These are phyloP conservation scores for Sebastes hopkinsi DNA, from an alignment of 2,797 vertebrate genomes.

Conservation along the genomic window DNA sequence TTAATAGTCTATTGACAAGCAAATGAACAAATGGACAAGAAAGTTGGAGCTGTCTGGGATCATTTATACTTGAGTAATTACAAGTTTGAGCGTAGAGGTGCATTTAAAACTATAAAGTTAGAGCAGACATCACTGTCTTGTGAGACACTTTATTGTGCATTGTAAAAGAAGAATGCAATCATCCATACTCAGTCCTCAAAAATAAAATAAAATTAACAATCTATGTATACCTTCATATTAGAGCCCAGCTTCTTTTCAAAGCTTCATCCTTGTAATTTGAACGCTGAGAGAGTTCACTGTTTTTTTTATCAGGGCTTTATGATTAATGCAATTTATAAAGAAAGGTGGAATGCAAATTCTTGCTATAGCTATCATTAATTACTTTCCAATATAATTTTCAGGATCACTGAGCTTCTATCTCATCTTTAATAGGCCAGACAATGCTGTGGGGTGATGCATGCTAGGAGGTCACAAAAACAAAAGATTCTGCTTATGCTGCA, in stretches of 20 bases:
- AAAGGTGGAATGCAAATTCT: background rate
- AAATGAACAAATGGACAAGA: slow-evolving; percentile 22
- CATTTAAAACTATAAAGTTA: background rate
- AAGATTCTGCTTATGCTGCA: slow-evolving; percentile 52
- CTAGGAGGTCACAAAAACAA: slow-evolving; percentile 66
- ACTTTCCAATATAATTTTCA: slow-evolving; percentile 49
- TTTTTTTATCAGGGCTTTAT: background rate
- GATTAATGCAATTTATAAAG: slow-evolving; percentile 12
- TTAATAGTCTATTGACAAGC: slow-evolving; percentile 31
- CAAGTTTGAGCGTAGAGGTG: background rate
- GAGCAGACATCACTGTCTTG: background rate
- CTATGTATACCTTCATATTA: background rate
- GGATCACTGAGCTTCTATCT: slow-evolving; percentile 52
- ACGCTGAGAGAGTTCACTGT: background rate
- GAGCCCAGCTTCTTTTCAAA: background rate
- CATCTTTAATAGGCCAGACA: slow-evolving; percentile 62
- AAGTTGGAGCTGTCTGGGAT: slow-evolving; percentile 9
- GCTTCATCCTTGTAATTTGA: background rate
- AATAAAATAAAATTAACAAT: background rate
- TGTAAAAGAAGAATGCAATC: background rate
- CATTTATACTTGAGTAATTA: slow-evolving; percentile 29
- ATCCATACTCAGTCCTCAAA: background rate
- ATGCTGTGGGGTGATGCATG: slow-evolving; percentile 61
- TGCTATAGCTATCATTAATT: slow-evolving; percentile 36
- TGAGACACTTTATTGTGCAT: background rate